Base-by-base conservation (phyloP, 2,113 vertebrate genomes). In the Tapirus terrestris region DNA sequence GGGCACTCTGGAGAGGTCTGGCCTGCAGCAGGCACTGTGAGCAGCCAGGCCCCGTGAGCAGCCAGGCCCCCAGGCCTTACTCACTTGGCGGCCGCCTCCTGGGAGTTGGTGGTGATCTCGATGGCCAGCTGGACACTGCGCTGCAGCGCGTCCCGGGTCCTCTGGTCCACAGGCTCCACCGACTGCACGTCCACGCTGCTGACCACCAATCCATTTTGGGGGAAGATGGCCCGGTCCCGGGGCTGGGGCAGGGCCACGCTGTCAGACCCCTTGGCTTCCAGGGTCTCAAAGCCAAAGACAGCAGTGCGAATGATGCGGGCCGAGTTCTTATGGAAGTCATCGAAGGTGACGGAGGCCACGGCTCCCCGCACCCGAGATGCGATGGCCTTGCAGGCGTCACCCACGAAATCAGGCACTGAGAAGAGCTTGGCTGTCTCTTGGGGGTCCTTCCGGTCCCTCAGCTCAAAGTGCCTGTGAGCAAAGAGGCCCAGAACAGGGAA, bases 61-160 rank as follows among this genome's bases (percentile, higher is more conserved):
- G 60, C 68, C 1, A 3, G 8, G 33, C 0, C 39, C 43, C 43
- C 27, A 0, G 12, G 18, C 27, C 18, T 12, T 3, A 83, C 98
- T 96, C 95, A 99, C 99, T 99, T 99, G 83, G 99, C 99, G 0
- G 99, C 95, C 0, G 99, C 99, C 97, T 99, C 99, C 98, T 99
- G 99, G n/a, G 99, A 99, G 98, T 99, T 99, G 98, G 99, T 99
- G 98, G 99, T 99, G 97, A 99, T 99, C 98, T 99, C 99, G 0
- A 99, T 99, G 98, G 99, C 99, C 8, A 99, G 99, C 98, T 99
- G 99, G 63, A 99, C 99, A 0, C 99, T 99, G 98, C 99, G 99
- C 98, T 99, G 99, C 93, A 99, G 98, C 21, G 99, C 99, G 0
- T 99, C 99, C 0, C 99, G 98, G 0, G 99, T 99, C 96, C 99